Evolutionary conservation across 1,140 invertebrate species (phyloP).

Genomic region (Plectrocnemia conspersa): DNA sequence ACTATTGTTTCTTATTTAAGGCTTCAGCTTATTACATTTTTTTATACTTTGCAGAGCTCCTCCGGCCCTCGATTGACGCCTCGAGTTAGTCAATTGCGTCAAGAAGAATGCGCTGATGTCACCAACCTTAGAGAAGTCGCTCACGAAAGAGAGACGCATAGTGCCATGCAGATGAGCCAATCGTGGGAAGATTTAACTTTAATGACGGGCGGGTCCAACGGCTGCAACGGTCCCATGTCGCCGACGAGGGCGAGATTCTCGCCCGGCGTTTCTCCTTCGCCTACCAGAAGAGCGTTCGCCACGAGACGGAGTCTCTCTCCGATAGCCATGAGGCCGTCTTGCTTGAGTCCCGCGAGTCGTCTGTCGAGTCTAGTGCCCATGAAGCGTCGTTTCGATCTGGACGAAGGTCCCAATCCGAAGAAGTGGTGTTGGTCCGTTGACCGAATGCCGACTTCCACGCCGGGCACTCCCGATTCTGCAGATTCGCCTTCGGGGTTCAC

Average conservation of each 20-base stretch:
- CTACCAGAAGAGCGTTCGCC: slow-evolving; percentile 72
- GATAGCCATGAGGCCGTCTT: slow-evolving; percentile 72
- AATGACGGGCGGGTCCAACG: slow-evolving; percentile 55
- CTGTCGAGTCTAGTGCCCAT: slow-evolving; percentile 67
- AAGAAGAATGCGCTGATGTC: slow-evolving; percentile 82
- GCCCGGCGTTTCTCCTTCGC: slow-evolving; percentile 68
- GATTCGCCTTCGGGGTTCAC: slow-evolving; percentile 34
- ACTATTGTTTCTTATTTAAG: slow-evolving; percentile 8
- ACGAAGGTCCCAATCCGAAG: slow-evolving; percentile 51
- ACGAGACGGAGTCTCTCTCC: slow-evolving; percentile 78
- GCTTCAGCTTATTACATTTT: slow-evolving; percentile 13
- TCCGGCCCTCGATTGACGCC: slow-evolving; percentile 67
- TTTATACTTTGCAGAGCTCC: slow-evolving; percentile 39
- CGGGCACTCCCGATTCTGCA: slow-evolving; percentile 26
- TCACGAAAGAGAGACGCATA: slow-evolving; percentile 84
- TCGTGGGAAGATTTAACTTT: slow-evolving; percentile 84
- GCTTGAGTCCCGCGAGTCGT: slow-evolving; percentile 65
- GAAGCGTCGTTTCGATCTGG: slow-evolving; percentile 76
- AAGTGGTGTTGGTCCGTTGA: slow-evolving; percentile 41
- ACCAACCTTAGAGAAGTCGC: slow-evolving; percentile 75
- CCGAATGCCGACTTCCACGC: slow-evolving; percentile 40
- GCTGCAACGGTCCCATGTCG: slow-evolving; percentile 41
- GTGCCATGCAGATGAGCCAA: slow-evolving; percentile 84
- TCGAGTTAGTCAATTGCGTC: slow-evolving; percentile 76
- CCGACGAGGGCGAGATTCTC: slow-evolving; percentile 52